These are phyloP conservation scores for Coilia nasus DNA, from an alignment of 2,797 vertebrate species.

Conservation along the genomic window DNA sequence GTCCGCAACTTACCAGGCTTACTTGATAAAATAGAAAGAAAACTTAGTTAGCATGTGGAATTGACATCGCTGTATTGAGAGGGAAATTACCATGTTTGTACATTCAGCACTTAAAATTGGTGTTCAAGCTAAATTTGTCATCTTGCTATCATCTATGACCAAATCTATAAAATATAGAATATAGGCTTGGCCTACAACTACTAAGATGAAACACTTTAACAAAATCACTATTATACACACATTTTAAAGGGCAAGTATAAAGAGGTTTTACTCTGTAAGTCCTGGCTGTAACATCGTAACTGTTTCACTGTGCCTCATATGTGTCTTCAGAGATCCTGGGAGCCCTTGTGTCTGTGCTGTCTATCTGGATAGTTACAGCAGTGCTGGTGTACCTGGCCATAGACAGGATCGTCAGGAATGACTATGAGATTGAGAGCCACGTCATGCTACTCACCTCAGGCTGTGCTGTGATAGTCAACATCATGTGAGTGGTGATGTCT, in stretches of 20 bases:
- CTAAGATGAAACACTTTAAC: too few species aligned
- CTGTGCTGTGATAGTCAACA: slow-evolving; percentile 87
- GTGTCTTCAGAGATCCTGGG: slow-evolving; percentile 86
- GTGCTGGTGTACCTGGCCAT: slow-evolving; percentile 90
- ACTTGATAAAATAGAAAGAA: neutral
- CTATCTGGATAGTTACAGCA: slow-evolving; percentile 94
- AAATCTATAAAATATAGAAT: neutral
- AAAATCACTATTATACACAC: too few species aligned
- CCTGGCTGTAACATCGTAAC: too few species aligned
- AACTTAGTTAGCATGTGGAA: neutral
- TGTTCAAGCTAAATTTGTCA: neutral
- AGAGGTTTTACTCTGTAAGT: too few species aligned
- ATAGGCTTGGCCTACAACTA: neutral
- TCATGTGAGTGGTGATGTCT: slow-evolving; percentile 78
- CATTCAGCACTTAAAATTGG: neutral
- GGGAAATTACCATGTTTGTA: neutral
- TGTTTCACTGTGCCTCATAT: too few species aligned
- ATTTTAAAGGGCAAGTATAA: too few species aligned
- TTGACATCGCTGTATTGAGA: too few species aligned
- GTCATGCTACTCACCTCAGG: slow-evolving; percentile 93
- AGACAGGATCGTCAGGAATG: slow-evolving; percentile 85
- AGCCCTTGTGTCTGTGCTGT: slow-evolving; percentile 88
- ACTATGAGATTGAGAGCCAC: slow-evolving; percentile 91
- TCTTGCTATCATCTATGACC: neutral
- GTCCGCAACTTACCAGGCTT: neutral